These are phyloP conservation scores for Patella caerulea DNA, from an alignment of 2,888 invertebrate genomes.

Conservation along the genomic window DNA sequence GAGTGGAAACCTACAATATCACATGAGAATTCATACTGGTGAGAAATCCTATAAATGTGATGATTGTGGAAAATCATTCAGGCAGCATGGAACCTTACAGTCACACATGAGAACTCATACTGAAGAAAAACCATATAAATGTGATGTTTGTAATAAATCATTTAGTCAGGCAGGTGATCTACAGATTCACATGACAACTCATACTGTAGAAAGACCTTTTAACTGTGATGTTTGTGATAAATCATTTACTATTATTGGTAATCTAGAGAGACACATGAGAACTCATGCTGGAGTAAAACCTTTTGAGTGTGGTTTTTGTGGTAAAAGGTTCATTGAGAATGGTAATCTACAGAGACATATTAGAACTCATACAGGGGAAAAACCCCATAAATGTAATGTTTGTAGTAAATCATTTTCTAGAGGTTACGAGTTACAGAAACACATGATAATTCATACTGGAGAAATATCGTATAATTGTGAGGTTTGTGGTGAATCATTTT, in stretches of 20 bases:
- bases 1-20: background rate
- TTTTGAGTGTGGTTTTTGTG: background rate
- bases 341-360: background rate
- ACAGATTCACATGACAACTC: background rate
- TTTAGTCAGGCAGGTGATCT: background rate
- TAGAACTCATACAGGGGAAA: background rate
- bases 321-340: background rate
- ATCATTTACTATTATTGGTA: background rate
- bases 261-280: background rate
- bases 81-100: background rate
- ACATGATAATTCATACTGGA: background rate
- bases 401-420: background rate
- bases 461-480: background rate
- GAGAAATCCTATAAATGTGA: background rate
- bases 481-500: background rate
- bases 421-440: background rate
- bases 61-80: background rate
- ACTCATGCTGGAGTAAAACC: background rate
- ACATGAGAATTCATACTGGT: background rate
- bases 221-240: constrained; percentile 2
- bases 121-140: constrained; percentile 3
- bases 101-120: background rate
- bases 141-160: background rate
- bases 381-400: background rate
- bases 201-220: background rate